Conservation (phyloP, 2,113 vertebrate species). For the Genyomyrus donnyi region DNA sequence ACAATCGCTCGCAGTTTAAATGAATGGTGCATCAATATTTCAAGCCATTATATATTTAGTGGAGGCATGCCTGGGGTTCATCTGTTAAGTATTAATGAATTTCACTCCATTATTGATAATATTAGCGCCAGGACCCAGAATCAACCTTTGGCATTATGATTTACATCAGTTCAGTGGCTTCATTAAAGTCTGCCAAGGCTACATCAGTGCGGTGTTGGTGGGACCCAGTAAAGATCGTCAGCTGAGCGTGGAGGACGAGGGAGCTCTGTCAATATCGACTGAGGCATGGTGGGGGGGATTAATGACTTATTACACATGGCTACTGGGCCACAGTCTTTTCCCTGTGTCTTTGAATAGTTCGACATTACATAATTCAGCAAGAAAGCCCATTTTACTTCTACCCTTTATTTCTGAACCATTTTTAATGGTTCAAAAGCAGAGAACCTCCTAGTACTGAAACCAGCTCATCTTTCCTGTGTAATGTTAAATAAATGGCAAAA, state of each 20-base stretch:
- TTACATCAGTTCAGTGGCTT: slow-evolving; percentile 47
- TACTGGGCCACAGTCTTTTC: neutral
- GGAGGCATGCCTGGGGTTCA: slow-evolving; percentile 31
- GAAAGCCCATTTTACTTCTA: neutral
- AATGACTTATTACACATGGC: neutral
- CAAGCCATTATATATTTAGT: slow-evolving; percentile 43
- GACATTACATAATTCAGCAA: neutral
- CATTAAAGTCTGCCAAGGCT: slow-evolving; percentile 38
- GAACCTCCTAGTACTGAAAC: neutral
- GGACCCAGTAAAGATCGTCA: slow-evolving; percentile 20
- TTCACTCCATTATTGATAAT: slow-evolving; percentile 46
- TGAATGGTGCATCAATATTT: slow-evolving; percentile 41
- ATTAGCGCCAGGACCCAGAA: slow-evolving; percentile 36
- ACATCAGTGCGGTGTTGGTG: slow-evolving; percentile 27
- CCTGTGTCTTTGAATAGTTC: neutral
- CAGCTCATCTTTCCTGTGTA: neutral
- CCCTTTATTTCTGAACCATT: neutral
- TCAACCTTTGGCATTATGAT: slow-evolving; percentile 46
- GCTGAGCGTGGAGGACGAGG: neutral
- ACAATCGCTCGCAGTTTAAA: neutral
- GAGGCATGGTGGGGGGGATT: neutral
- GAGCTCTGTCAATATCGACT: neutral
- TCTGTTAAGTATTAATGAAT: slow-evolving; percentile 52
- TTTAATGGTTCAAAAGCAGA: neutral
- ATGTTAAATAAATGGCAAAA: neutral